Evolutionary conservation across 2,888 invertebrate species (phyloP), one percentile per base, ranked within the genome.

Genomic region (Cantharis rufa): DNA sequence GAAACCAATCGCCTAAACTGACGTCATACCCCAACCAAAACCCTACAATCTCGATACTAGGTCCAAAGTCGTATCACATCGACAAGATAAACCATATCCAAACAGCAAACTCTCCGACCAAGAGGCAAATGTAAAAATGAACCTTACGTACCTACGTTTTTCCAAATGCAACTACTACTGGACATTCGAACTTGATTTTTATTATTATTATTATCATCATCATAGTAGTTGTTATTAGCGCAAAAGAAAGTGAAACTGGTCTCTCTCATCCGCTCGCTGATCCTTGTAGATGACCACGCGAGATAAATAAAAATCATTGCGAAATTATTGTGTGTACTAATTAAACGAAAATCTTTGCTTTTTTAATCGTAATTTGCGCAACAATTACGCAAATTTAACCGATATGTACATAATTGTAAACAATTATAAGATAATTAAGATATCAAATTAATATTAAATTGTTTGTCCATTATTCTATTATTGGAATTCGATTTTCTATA

Each of bases 51-150:
- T 78, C 76, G 70, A 48, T 73, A 24, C 71, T 71, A 78, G 78
- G 82, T 82, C 80, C 80, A 82, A 81, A 82, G 81, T 82, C 81
- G 81, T 80, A 80, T 81, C 81, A 79, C 81, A 78, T 78, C 77
- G 79, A 74, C 72, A 75, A 78, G 80, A 82, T 82, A 80, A 82
- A 81, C 48, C 48, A 48, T 48, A 48, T n/a, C 48, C n/a, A 48
- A 48, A 48, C n/a, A n/a, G 7, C n/a, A n/a, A 48, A n/a, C 48
- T 4, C 9, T 5, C 1, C 48, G 48, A 48, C 48, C 48, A 48
- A 48, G 7, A n/a, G n/a, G n/a, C 48, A 0, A 48, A n/a, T 7
- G 13, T 11, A 15, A 66, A 66, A 66, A 16, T 66, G 21, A 13
- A 15, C 64, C 64, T 66, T 66, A 66, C 16, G 24, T 7, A 1